A percentile compares a stretch with the other conserved stretches of the same genome.
These are phyloP conservation scores for Glossophaga mutica DNA, from an alignment of 2,797 vertebrate species.

Conservation along the genomic window DNA sequence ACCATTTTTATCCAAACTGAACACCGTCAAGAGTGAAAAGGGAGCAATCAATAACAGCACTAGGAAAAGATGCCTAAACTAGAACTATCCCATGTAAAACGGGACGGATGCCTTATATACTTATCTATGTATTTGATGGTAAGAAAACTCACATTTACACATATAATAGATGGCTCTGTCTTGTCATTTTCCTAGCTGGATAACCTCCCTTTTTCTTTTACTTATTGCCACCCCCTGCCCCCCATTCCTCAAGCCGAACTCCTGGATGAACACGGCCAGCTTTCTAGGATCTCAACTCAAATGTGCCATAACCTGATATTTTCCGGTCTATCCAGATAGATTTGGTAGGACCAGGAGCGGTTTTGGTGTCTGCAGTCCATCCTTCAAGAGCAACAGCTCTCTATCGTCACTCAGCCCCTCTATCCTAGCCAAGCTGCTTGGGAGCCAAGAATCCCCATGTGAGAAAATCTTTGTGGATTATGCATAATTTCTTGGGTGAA, in stretches of 20 bases:
- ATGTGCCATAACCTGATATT: slow-evolving; percentile 32
- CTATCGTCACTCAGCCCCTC: neutral
- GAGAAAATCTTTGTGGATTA: neutral
- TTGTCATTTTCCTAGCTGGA: neutral
- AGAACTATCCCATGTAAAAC: neutral
- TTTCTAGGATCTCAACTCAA: neutral
- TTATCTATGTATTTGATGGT: neutral
- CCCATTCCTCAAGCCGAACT: neutral
- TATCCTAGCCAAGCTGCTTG: neutral
- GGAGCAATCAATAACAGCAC: neutral
- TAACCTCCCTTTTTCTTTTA: neutral
- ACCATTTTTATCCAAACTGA: neutral
- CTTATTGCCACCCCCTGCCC: neutral
- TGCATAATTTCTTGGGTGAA: neutral
- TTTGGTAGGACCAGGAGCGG: neutral
- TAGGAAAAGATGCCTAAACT: neutral
- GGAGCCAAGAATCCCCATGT: neutral
- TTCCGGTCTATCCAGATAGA: neutral
- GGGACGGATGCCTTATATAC: neutral
- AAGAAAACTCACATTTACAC: neutral
- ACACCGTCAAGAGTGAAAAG: neutral
- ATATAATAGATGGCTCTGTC: neutral
- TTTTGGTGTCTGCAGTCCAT: neutral
- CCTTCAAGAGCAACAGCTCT: neutral
- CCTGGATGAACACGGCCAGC: neutral